These are phyloP conservation scores for Maniola hyperantus DNA, from an alignment of 2,888 invertebrate genomes.

Conservation along the genomic window DNA sequence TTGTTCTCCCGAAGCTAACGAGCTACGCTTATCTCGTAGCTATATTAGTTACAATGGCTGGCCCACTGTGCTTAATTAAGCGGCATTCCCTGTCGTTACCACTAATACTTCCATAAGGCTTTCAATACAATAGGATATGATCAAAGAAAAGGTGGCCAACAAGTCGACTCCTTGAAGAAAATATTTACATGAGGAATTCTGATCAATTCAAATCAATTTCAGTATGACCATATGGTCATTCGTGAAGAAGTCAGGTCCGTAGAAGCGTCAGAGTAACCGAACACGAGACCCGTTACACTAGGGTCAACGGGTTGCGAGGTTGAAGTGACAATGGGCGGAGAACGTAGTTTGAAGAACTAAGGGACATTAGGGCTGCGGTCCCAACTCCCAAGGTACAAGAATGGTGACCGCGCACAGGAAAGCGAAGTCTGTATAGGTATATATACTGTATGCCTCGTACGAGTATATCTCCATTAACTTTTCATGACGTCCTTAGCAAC, in stretches of 20 bases:
- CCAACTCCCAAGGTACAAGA: too few relatives aligned
- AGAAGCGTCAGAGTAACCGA: too few relatives aligned
- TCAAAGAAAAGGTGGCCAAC: not conserved
- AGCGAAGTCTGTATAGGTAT: not conserved
- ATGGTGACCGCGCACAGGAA: too few relatives aligned
- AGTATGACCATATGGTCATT: too few relatives aligned
- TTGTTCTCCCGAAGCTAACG: conserved; percentile 68
- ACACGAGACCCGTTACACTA: too few relatives aligned
- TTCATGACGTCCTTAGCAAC: not conserved
- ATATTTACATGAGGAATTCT: not conserved
- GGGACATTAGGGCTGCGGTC: too few relatives aligned
- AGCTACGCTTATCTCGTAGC: conserved; percentile 58
- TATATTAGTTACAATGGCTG: conserved; percentile 62
- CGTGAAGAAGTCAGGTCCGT: too few relatives aligned
- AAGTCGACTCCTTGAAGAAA: not conserved
- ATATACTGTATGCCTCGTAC: not conserved
- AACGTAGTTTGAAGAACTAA: too few relatives aligned
- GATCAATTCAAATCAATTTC: too few relatives aligned
- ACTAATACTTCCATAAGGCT: conserved; percentile 34
- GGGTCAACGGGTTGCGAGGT: too few relatives aligned
- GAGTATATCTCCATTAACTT: not conserved
- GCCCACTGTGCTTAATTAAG: conserved; percentile 64
- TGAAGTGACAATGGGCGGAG: too few relatives aligned
- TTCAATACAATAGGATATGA: conserved; percentile 17
- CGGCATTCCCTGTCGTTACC: conserved; percentile 54